These are phyloP conservation scores for Polymixis flavicincta DNA, from an alignment of 2,888 invertebrate species.

Conservation along the genomic window DNA sequence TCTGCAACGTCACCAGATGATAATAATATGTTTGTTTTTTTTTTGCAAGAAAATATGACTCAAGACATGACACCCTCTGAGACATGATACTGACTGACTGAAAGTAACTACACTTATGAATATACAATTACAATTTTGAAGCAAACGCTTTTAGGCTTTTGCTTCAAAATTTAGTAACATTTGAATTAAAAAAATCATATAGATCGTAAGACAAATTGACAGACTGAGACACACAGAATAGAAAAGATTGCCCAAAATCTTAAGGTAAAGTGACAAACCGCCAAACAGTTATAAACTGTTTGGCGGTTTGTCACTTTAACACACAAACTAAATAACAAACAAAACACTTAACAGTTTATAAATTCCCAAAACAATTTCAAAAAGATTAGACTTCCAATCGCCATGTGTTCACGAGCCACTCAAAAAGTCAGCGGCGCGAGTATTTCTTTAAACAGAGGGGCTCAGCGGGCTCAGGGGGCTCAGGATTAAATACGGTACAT, in stretches of 20 bases:
- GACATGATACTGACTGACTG: not conserved
- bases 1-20: not conserved
- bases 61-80: not conserved
- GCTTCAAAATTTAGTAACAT: too few relatives aligned
- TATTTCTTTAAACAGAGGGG: slow-evolving; percentile 81
- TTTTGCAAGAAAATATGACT: not conserved
- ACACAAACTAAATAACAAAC: slow-evolving; percentile 12
- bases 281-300: too few relatives aligned
- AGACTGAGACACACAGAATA: too few relatives aligned
- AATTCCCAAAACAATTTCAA: slow-evolving; percentile 46
- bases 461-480: slow-evolving; percentile 61
- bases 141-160: too few relatives aligned
- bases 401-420: slow-evolving; percentile 81
- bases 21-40: not conserved
- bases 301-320: too few relatives aligned
- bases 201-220: too few relatives aligned
- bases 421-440: slow-evolving; percentile 78
- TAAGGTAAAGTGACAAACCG: not conserved
- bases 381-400: slow-evolving; percentile 73
- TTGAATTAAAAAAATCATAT: too few relatives aligned
- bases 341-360: slow-evolving; percentile 28
- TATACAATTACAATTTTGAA: too few relatives aligned
- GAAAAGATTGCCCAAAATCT: too few relatives aligned
- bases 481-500: slow-evolving; percentile 69
- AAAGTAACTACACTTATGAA: not conserved